Conservation (phyloP, 2,113 vertebrate genomes). For the Megatriorchis doriae region DNA sequence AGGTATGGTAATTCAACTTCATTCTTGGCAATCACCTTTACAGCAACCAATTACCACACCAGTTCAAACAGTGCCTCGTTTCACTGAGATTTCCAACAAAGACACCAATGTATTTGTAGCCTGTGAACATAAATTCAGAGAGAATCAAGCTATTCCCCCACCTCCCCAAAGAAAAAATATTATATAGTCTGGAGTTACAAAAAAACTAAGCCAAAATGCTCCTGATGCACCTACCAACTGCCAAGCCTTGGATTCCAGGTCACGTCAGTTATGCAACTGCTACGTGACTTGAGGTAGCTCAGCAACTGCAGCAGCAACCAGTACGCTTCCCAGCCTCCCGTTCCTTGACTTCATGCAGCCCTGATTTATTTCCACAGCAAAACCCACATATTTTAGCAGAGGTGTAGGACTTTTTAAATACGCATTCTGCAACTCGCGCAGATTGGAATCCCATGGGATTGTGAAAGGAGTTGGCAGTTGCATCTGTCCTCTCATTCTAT, state of each 20-base stretch:
- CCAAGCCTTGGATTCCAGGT: background rate
- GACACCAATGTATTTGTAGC: background rate
- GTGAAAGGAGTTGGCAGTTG: background rate
- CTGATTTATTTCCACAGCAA: background rate
- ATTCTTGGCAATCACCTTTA: background rate
- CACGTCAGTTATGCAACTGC: background rate
- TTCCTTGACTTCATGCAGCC: rapidly evolving
- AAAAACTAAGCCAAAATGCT: background rate
- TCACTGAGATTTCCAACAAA: background rate
- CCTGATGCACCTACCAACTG: background rate
- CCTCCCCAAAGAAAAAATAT: too few relatives aligned
- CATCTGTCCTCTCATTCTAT: background rate
- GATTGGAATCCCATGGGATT: background rate
- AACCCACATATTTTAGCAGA: background rate
- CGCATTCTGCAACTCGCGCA: background rate
- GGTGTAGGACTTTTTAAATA: background rate
- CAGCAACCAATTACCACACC: background rate
- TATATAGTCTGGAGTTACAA: background rate
- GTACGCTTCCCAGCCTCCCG: background rate
- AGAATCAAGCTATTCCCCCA: background rate
- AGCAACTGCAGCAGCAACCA: background rate
- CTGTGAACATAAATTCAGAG: background rate
- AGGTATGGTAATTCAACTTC: background rate
- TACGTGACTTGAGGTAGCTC: rapidly evolving
- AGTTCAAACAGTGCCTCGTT: background rate